Evolutionary conservation across 2,888 invertebrate genomes (phyloP).

Genomic region (Polietes domitor): DNA sequence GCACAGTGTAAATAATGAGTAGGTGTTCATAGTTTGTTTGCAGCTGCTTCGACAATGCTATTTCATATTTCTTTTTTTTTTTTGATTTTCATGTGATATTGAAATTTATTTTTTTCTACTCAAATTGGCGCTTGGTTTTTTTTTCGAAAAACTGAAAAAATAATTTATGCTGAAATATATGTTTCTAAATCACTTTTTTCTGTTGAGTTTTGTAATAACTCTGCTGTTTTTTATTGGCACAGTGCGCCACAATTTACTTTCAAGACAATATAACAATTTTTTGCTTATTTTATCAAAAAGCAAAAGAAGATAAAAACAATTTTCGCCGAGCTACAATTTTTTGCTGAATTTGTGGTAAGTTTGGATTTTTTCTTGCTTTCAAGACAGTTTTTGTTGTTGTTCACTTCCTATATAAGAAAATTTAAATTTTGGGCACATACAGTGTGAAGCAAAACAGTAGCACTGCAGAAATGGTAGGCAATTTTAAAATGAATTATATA

Average conservation of each 20-base stretch:
- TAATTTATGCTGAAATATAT: slow-evolving; percentile 8
- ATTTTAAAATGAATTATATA: neutral
- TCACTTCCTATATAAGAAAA: slow-evolving; percentile 24
- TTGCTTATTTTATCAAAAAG: neutral
- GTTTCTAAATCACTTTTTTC: neutral
- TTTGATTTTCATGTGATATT: neutral
- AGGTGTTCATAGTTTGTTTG: neutral
- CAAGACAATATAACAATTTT: slow-evolving; percentile 10
- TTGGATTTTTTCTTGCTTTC: slow-evolving; percentile 4
- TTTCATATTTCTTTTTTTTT: neutral
- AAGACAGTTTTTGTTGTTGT: neutral
- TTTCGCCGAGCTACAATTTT: neutral
- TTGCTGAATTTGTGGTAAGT: slow-evolving; percentile 17
- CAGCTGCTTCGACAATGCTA: neutral
- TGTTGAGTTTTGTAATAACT: neutral
- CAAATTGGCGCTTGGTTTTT: slow-evolving; percentile 31
- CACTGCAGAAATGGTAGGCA: too few species aligned
- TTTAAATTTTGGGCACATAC: neutral
- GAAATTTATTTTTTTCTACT: neutral
- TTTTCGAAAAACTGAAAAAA: neutral
- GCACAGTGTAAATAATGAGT: neutral
- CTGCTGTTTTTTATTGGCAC: slow-evolving; percentile 8
- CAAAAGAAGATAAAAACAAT: neutral
- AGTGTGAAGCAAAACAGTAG: neutral
- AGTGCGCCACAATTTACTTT: slow-evolving; percentile 42